Conservation (phyloP, 92 coral and sea anemone species). For the Siderastrea siderea region DNA sequence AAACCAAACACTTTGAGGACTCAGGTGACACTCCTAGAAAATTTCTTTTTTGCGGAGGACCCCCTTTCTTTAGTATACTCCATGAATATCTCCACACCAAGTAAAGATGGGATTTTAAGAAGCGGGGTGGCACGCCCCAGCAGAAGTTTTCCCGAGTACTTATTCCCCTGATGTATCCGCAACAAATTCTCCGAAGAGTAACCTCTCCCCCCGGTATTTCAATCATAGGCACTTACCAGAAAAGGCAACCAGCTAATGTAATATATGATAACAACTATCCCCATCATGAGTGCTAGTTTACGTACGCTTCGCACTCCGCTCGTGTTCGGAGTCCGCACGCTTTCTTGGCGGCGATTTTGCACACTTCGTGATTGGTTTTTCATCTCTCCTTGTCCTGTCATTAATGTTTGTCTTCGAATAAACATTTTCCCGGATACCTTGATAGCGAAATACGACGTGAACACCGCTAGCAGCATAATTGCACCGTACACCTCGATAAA, state of each 20-base stretch:
- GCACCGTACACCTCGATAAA: conserved; percentile 77
- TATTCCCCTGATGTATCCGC: background rate
- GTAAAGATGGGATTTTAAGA: no score
- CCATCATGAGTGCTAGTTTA: conserved; percentile 80
- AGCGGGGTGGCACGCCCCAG: no score
- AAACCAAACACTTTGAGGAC: no score
- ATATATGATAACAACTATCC: conserved; percentile 77
- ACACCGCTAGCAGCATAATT: conserved; percentile 56
- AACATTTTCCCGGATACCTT: conserved; percentile 76
- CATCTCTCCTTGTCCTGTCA: conserved; percentile 29
- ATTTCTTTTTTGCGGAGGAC: no score
- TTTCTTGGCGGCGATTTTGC: conserved; percentile 5
- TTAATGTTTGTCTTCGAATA: conserved; percentile 71
- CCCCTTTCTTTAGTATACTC: no score
- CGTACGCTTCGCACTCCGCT: conserved; percentile 75
- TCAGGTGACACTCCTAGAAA: no score
- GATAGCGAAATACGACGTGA: conserved; percentile 69
- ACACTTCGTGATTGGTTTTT: background rate
- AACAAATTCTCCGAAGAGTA: background rate
- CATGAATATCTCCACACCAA: background rate
- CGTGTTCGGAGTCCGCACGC: conserved; percentile 11
- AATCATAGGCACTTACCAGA: conserved; percentile 67
- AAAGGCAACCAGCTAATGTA: conserved; percentile 94
- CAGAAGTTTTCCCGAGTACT: background rate
- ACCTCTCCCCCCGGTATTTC: background rate